Evolutionary conservation across 2,797 vertebrate genomes (phyloP).

Genomic region (Aplochiton taeniatus): DNA sequence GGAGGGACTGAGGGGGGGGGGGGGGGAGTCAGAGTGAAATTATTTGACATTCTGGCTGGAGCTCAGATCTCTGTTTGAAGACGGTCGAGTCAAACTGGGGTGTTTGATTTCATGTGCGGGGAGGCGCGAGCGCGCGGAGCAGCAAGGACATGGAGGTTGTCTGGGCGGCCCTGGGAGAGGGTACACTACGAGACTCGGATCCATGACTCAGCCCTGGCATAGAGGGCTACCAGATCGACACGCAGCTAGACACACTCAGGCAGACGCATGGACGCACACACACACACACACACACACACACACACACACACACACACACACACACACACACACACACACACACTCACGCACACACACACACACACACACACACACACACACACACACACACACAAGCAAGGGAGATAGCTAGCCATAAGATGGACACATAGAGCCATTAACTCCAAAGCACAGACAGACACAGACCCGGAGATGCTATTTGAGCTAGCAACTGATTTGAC

Average conservation of each 20-base stretch:
- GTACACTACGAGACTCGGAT: slow-evolving; percentile 44
- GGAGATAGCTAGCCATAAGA: no score
- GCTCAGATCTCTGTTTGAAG: slow-evolving; percentile 51
- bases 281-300: slow-evolving; percentile 39
- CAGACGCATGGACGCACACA: slow-evolving; percentile 48
- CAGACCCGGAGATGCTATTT: no score
- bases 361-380: no score
- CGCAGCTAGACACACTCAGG: slow-evolving; percentile 26
- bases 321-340: neutral
- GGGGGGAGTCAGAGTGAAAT: slow-evolving; percentile 28
- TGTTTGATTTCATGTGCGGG: slow-evolving; percentile 53
- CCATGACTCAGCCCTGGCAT: no score
- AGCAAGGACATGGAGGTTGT: slow-evolving; percentile 39
- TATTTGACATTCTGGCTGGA: slow-evolving; percentile 61
- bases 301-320: slow-evolving; percentile 35
- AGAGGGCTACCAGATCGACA: neutral
- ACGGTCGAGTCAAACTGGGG: slow-evolving; percentile 51
- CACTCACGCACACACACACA: no score
- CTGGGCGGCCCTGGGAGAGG: slow-evolving; percentile 54
- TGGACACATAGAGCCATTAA: no score
- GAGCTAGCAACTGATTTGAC: no score
- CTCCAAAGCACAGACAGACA: no score
- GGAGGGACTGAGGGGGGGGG: slow-evolving; percentile 20
- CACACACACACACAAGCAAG: neutral
- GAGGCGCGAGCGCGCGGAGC: slow-evolving; percentile 10